phyloP scores from a whole-genome alignment of 2,888 invertebrate species.

The Brachyptera putata region DNA sequence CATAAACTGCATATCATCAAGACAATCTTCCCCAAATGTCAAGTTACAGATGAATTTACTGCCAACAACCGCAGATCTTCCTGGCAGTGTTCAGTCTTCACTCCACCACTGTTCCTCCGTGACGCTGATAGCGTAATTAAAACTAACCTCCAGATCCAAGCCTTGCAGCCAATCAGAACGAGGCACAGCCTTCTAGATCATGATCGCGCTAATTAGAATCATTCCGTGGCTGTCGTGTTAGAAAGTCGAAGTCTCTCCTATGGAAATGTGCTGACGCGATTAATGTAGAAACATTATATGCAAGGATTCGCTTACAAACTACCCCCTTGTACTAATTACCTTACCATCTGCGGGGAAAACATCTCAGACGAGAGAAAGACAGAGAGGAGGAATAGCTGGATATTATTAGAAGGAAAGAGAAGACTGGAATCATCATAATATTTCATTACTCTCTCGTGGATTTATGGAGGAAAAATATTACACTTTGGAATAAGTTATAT shows the following conservation, averaged over 20 bases:
- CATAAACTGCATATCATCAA: no score
- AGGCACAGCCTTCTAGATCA: background rate
- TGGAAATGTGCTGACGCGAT: background rate
- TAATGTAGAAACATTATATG: background rate
- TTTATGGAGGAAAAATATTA: no score
- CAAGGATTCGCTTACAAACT: background rate
- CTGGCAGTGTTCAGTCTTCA: no score
- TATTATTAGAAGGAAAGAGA: no score
- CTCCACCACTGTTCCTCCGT: no score
- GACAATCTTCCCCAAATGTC: no score
- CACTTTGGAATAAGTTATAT: no score
- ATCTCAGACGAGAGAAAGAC: background rate
- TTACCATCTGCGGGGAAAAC: background rate
- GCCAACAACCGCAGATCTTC: no score
- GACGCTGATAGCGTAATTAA: conserved; percentile 27
- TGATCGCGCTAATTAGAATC: conserved; percentile 6
- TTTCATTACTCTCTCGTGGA: no score
- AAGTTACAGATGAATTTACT: no score
- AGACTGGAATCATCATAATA: no score
- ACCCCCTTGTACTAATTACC: background rate
- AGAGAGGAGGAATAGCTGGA: no score
- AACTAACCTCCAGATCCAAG: conserved; percentile 12
- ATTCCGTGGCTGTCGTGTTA: background rate
- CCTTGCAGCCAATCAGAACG: conserved; percentile 21
- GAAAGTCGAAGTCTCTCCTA: conserved; percentile 1